Evolutionary conservation across 1,140 invertebrate species (phyloP), one percentile per base, ranked within the genome.

Genomic region (Pseudachorutes palmiensis): DNA sequence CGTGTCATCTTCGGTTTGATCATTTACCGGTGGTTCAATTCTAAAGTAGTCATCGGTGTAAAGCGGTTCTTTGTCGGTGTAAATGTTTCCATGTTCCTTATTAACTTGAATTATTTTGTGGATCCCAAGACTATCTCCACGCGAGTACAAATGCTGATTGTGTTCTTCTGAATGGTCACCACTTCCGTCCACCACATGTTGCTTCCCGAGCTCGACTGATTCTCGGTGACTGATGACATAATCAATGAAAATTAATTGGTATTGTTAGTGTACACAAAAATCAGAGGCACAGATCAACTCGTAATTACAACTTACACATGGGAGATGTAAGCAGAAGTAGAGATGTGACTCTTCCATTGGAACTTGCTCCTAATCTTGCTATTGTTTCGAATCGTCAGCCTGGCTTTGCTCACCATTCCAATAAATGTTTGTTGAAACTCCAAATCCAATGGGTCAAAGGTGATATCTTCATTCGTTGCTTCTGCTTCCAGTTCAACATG

Each of bases 381-480:
- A 29, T 77, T 74, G 70, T 82, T 82, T 14, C 75, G 65, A 24
- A 83, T 76, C n/a, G 71, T 76, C 1, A 81, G 22, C 24, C 45
- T 69, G 29, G 73, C 70, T 26, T 75, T 74, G 22, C 74, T 74
- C 22, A 76, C 77, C 49, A 82, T 58, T 9, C 78, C 77, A 0
- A 81, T 71, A 60, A 76, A 82, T 32, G 80, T 80, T 12, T 80
- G 74, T 28, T 79, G 74, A 70, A 82, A 79, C 64, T 62, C 49
- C 2, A 82, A 26, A 2, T 51, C 70, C 1, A 66, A 31, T 33
- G 74, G 73, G 2, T 76, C 72, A 9, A 82, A 45, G 41, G 60
- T 55, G 45, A 81, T 69, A 30, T 75, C 66, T 14, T 72, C 76
- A 62, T 77, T 72, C 0, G 74, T 65, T 14, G 76, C 74, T 9